phyloP scores from a whole-genome alignment of 2,113 vertebrate species.

The Psammodynastes pulverulentus region DNA sequence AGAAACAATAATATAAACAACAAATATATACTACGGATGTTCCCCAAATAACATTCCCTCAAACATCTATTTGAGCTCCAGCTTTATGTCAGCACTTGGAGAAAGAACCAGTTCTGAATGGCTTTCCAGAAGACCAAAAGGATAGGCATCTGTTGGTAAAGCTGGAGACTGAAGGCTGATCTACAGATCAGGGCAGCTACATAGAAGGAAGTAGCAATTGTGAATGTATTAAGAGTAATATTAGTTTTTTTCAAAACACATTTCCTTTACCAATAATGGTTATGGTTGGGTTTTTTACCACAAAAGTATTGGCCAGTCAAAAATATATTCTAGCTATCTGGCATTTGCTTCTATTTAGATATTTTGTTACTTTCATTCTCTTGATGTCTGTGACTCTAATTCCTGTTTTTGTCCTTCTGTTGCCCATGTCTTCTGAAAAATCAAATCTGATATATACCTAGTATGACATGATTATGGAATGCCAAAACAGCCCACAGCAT shows the following conservation, averaged over 20 bases:
- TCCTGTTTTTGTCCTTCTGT: neutral
- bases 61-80: neutral
- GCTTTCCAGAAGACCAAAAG: neutral
- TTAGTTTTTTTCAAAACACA: slow-evolving; percentile 51
- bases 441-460: slow-evolving; percentile 17
- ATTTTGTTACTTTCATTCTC: slow-evolving; percentile 12
- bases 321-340: neutral
- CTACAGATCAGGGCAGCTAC: neutral
- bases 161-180: neutral
- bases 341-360: slow-evolving; percentile 7
- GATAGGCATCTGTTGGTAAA: neutral
- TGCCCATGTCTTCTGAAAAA: slow-evolving; percentile 16
- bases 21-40: neutral
- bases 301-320: slow-evolving; percentile 37
- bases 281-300: slow-evolving; percentile 45
- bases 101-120: neutral
- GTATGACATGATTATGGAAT: slow-evolving; percentile 3
- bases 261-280: slow-evolving; percentile 23
- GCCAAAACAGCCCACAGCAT: neutral
- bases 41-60: neutral
- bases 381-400: slow-evolving; percentile 31
- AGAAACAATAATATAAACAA: neutral
- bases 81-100: neutral
- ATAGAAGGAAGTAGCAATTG: neutral
- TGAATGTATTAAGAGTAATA: neutral